phyloP scores from a whole-genome alignment of 2,113 vertebrate genomes.

The Pterocles burchelli region DNA sequence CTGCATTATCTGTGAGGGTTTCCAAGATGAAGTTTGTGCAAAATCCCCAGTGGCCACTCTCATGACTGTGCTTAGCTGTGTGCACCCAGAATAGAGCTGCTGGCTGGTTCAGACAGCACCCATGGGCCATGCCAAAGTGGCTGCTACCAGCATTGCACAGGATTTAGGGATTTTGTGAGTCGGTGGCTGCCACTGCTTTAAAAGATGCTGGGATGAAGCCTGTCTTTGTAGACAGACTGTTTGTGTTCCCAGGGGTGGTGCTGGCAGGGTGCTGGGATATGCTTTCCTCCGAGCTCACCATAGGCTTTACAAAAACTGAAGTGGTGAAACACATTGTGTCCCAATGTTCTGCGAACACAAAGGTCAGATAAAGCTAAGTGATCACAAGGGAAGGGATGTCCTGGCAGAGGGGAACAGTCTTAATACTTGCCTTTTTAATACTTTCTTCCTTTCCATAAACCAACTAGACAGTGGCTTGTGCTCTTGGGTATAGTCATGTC shows the following conservation, averaged over 20 bases:
- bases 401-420: not conserved
- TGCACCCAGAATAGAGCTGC: not conserved
- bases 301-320: not conserved
- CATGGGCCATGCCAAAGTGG: not conserved
- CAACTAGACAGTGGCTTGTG: fast-evolving
- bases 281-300: not conserved
- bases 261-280: not conserved
- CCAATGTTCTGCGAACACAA: not conserved
- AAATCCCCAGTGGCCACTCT: not conserved
- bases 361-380: not conserved
- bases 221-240: fast-evolving
- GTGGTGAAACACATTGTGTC: not conserved
- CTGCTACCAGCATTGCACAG: not conserved
- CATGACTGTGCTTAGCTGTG: not conserved
- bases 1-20: not conserved
- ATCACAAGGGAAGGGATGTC: not conserved
- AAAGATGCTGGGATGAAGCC: not conserved
- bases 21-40: not conserved
- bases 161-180: not conserved
- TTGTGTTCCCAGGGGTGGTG: not conserved
- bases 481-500: not conserved
- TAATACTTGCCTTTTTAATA: not conserved
- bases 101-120: not conserved
- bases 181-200: not conserved
- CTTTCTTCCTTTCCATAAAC: not conserved